Conservation (phyloP, 2,797 vertebrate genomes). For the Enteromius viviparus region DNA sequence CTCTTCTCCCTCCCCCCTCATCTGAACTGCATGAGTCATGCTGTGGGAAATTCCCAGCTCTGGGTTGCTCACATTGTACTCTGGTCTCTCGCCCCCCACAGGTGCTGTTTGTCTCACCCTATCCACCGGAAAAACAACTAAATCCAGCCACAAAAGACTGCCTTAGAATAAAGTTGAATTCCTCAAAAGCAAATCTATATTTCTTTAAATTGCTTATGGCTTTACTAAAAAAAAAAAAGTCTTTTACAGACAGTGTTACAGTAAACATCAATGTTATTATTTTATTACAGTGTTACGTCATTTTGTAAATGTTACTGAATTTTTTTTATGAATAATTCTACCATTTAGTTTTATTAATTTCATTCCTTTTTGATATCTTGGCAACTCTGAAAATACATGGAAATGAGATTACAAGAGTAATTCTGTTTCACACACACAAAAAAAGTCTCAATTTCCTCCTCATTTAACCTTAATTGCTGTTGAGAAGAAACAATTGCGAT, state of each 20-base stretch:
- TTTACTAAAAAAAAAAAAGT: not conserved
- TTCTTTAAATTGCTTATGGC: not conserved
- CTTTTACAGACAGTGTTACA: not conserved
- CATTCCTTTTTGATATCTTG: not conserved
- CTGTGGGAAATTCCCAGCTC: constrained; percentile 82
- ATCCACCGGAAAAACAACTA: constrained; percentile 41
- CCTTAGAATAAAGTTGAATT: not conserved
- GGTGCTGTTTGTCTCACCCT: constrained; percentile 48
- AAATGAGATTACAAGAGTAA: not conserved
- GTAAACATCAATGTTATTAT: not conserved
- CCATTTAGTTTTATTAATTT: not conserved
- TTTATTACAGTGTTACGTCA: not conserved
- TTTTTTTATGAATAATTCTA: too few relatives aligned
- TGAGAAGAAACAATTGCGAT: not conserved
- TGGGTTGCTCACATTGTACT: constrained; percentile 48
- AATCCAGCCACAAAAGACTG: constrained; percentile 30
- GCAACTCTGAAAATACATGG: not conserved
- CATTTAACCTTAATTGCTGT: not conserved
- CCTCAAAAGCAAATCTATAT: not conserved
- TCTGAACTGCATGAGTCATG: constrained; percentile 72
- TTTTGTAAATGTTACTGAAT: not conserved
- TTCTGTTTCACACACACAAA: not conserved
- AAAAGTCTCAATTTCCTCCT: not conserved
- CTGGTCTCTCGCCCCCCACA: constrained; percentile 58
- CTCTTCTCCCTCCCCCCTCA: constrained; percentile 34